Conservation (phyloP, 2,113 vertebrate genomes). For the Uropsilus gracilis region DNA sequence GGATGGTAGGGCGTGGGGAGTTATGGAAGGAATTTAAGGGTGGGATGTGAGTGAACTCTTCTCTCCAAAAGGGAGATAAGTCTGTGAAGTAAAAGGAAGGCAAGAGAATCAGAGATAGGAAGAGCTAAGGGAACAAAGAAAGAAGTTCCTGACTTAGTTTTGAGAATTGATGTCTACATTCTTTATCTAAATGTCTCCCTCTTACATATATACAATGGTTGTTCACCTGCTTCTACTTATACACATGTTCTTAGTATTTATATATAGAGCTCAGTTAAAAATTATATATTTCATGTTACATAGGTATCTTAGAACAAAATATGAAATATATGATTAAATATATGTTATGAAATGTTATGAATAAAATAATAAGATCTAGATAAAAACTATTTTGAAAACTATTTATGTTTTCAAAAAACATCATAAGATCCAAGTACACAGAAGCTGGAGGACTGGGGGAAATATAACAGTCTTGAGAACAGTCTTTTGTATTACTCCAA, state of each 20-base stretch:
- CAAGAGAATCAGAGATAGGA: background rate
- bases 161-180: background rate
- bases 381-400: background rate
- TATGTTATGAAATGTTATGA: constrained; percentile 27
- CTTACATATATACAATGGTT: background rate
- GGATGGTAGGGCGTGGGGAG: background rate
- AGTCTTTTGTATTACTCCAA: background rate
- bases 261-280: background rate
- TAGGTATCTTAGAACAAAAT: constrained; percentile 18
- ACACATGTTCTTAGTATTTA: background rate
- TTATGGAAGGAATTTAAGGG: background rate
- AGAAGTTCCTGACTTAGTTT: background rate
- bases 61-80: background rate
- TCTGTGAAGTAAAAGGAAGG: background rate
- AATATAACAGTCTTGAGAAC: background rate
- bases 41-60: background rate
- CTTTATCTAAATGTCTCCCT: background rate
- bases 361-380: constrained; percentile 28
- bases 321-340: constrained; percentile 34
- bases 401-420: background rate
- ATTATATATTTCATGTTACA: constrained; percentile 4
- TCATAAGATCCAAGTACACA: background rate
- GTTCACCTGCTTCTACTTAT: background rate
- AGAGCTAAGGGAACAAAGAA: background rate
- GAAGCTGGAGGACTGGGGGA: background rate